A percentile compares a stretch with the other conserved stretches of the same genome.
Evolutionary conservation across 2,113 vertebrate species (phyloP).

Genomic region (Protobothrops mucrosquamatus): DNA sequence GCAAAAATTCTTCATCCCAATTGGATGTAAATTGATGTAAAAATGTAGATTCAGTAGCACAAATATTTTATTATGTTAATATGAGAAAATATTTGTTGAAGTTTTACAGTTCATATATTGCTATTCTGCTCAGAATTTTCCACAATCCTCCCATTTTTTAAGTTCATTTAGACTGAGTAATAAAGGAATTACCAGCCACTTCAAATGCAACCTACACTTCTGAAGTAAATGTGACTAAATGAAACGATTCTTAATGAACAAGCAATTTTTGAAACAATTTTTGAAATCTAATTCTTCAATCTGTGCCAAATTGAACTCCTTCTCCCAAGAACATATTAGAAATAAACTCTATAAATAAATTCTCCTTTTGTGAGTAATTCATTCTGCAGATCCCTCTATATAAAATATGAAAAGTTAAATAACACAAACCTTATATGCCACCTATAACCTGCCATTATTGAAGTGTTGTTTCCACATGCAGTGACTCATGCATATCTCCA

Average conservation of each 20-base stretch:
- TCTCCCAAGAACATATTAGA: background rate
- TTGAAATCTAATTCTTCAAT: background rate
- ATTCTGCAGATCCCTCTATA: background rate
- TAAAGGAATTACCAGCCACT: background rate
- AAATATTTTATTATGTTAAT: too few relatives aligned
- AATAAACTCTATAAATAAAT: background rate
- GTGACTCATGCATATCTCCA: background rate
- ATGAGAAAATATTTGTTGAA: too few relatives aligned
- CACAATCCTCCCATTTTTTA: background rate
- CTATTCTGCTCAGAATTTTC: too few relatives aligned
- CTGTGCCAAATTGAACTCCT: background rate
- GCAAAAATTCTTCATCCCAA: too few relatives aligned
- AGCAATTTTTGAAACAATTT: background rate
- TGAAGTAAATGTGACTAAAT: background rate
- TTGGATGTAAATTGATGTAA: too few relatives aligned
- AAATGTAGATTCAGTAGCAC: too few relatives aligned
- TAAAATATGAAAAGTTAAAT: background rate
- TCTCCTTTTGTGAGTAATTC: background rate
- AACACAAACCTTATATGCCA: background rate
- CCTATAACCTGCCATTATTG: background rate
- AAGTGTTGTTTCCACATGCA: background rate
- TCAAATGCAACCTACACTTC: background rate
- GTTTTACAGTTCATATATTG: too few relatives aligned
- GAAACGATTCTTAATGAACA: background rate
- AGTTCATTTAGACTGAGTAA: background rate